Evolutionary conservation across 2,113 vertebrate species (phyloP).

Genomic region (Hippocampus abdominalis): DNA sequence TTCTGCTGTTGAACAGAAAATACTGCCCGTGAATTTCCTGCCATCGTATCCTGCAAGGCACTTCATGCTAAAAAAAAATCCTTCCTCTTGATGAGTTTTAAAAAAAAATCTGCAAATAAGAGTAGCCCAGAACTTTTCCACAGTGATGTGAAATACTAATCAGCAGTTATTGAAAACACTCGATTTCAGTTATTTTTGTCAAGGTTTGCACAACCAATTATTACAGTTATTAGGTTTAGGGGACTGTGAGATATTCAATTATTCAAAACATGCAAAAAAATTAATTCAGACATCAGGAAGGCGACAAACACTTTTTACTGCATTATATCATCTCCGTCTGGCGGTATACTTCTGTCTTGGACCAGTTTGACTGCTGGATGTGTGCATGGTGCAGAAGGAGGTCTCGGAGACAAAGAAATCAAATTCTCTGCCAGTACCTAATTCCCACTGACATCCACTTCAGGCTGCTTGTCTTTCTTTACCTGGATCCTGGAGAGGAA

Average conservation of each 20-base stretch:
- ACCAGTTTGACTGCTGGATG: constrained; percentile 29
- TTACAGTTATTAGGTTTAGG: too few relatives aligned
- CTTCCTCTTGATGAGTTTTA: background rate
- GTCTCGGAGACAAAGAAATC: constrained; percentile 69
- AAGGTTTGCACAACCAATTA: background rate
- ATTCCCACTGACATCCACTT: constrained; percentile 71
- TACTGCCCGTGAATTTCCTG: background rate
- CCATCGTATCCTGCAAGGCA: background rate
- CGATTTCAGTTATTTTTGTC: background rate
- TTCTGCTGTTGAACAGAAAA: background rate
- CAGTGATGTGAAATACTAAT: background rate
- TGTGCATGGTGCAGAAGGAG: constrained; percentile 44
- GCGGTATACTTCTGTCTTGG: background rate
- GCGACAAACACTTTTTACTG: background rate
- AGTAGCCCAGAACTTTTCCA: background rate
- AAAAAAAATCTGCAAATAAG: background rate
- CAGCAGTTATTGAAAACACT: background rate
- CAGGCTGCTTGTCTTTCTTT: constrained; percentile 56
- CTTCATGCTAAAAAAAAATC: background rate
- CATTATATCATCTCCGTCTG: background rate
- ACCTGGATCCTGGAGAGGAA: constrained; percentile 50
- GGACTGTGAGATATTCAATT: too few relatives aligned
- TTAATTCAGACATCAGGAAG: background rate
- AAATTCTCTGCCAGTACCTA: constrained; percentile 68
- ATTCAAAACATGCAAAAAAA: background rate